Base-by-base conservation (phyloP, 2,797 vertebrate genomes). In the Allochrocebus solatus region DNA sequence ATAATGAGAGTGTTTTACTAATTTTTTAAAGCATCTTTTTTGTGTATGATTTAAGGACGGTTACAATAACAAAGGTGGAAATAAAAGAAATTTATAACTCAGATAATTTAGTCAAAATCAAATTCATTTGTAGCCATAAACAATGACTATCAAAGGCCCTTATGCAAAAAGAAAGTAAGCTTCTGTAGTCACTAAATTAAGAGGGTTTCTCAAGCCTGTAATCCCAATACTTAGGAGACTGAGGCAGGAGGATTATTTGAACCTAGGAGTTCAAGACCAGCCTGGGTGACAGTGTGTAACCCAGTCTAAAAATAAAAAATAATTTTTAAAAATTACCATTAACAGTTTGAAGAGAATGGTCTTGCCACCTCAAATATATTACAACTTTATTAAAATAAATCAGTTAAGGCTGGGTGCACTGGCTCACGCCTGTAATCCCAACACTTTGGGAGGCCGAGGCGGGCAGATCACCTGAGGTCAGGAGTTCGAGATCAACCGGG, bases 101-200 rank as follows among this genome's bases (percentile, higher is more conserved):
- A 79, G 30, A 79, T 61, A 95, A 89, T 11, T 85, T 74, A 96
- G 16, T 92, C 30, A 82, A 93, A 96, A 88, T 88, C 82, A 98
- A 95, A 81, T 83, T 75, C 94, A 41, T 12, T 80, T 28, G 21
- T 41, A 89, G 43, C 43, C 89, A 59, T 67, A 85, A 96, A 61
- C 12, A 94, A 48, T 43, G 53, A 75, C 28, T 93, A 39, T 87
- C 48, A 95, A 93, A 80, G 36, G 14, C 14, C 26, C 17, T 85
- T 90, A 82, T 80, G 89, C 4, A 80, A 92, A 82, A 81, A 36
- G 8, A 39, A 81, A 89, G 19, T 5, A 93, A 36, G 67, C 11
- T 91, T 91, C 70, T 84, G 14, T 33, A 41, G 53, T 81, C 39
- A 89, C 82, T 93, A 93, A 96, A 93, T 57, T 74, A 95, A 30